Evolutionary conservation across 1,140 invertebrate species (phyloP).

Genomic region (Drosophila cardini): DNA sequence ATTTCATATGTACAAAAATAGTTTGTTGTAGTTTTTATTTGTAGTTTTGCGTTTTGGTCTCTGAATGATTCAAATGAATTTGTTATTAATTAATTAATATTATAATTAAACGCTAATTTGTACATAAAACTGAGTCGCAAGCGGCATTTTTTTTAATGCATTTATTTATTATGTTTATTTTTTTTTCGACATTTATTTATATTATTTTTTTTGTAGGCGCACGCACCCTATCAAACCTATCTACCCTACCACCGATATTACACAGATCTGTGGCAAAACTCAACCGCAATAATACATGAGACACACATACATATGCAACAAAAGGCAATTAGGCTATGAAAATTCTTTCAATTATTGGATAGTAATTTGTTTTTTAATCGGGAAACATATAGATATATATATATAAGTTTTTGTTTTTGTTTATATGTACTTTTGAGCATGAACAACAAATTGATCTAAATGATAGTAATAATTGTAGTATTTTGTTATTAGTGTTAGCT

Average conservation of each 20-base stretch:
- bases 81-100: slow-evolving; percentile 56
- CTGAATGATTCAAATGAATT: slow-evolving; percentile 70
- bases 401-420: neutral
- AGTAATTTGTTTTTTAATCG: neutral
- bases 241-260: neutral
- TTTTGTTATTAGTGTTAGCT: slow-evolving; percentile 18
- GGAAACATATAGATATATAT: too few relatives aligned
- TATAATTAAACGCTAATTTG: slow-evolving; percentile 65
- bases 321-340: slow-evolving; percentile 42
- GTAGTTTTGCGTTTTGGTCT: slow-evolving; percentile 56
- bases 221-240: slow-evolving; percentile 10
- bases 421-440: slow-evolving; percentile 40
- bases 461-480: slow-evolving; percentile 25
- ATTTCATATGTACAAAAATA: slow-evolving; percentile 60
- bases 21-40: slow-evolving; percentile 54
- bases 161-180: slow-evolving; percentile 52
- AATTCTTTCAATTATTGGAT: slow-evolving; percentile 16
- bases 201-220: slow-evolving; percentile 12
- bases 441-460: slow-evolving; percentile 66
- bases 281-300: slow-evolving; percentile 33
- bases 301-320: slow-evolving; percentile 28
- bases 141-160: slow-evolving; percentile 77
- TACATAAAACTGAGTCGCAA: slow-evolving; percentile 81
- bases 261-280: slow-evolving; percentile 14
- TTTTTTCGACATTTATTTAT: slow-evolving; percentile 57